A percentile compares a stretch with the other conserved stretches of the same genome.
phyloP scores from a whole-genome alignment of 2,797 vertebrate species.

The Crypturellus tataupa region DNA sequence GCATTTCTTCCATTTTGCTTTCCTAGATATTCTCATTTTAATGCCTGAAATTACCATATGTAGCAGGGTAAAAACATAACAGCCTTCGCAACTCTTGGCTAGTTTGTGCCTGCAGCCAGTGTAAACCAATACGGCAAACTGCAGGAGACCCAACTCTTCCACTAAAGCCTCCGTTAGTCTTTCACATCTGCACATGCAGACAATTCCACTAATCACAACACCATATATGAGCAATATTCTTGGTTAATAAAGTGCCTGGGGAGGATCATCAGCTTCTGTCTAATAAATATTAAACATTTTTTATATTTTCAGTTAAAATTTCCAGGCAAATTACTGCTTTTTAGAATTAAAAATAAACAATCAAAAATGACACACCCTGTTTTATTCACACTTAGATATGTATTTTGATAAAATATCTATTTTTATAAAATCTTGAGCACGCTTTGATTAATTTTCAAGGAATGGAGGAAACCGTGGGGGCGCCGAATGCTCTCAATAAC shows the following conservation, averaged over 20 bases:
- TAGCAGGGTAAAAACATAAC: neutral
- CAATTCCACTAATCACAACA: constrained; percentile 16
- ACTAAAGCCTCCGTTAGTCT: constrained; percentile 21
- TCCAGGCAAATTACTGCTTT: constrained; percentile 27
- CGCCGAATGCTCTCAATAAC: neutral
- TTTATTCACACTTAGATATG: constrained; percentile 14
- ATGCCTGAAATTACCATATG: neutral
- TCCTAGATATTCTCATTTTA: neutral
- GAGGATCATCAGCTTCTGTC: constrained; percentile 35
- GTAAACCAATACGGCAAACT: neutral
- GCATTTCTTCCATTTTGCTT: neutral
- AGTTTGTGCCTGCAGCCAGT: neutral
- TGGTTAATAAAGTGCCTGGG: constrained; percentile 40
- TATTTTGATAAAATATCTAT: constrained; percentile 16
- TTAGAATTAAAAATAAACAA: neutral
- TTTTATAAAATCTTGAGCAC: neutral
- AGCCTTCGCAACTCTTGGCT: neutral
- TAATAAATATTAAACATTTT: constrained; percentile 32
- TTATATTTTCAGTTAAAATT: neutral
- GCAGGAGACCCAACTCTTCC: constrained; percentile 22
- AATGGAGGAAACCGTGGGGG: neutral
- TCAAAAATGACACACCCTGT: neutral
- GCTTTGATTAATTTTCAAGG: neutral
- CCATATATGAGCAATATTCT: neutral
- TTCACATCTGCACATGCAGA: constrained; percentile 18